Conservation (phyloP, 2,888 invertebrate species). For the Papilio gigon region DNA sequence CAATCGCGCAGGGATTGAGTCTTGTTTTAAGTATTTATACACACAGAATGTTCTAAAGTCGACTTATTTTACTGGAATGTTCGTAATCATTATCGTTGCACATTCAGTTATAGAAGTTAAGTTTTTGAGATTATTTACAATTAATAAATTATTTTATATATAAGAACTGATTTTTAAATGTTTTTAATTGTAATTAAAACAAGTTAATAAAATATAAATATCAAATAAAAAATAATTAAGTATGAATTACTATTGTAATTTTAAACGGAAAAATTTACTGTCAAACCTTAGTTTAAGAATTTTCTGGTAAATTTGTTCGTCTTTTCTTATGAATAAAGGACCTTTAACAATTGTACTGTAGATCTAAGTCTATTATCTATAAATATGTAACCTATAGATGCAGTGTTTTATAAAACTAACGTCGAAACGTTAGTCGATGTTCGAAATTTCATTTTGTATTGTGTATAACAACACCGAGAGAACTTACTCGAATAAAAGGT, state of each 20-base stretch:
- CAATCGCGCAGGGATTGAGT: slow-evolving; percentile 23
- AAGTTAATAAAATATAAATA: background rate
- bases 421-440: no score
- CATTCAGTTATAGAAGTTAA: background rate
- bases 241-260: background rate
- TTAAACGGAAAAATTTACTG: no score
- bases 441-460: no score
- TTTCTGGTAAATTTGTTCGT: background rate
- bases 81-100: background rate
- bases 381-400: no score
- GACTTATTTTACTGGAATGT: background rate
- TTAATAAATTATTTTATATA: no score
- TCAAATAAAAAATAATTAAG: background rate
- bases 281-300: no score
- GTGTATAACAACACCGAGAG: no score
- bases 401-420: no score
- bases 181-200: background rate
- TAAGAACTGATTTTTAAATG: background rate
- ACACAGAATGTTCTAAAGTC: slow-evolving; percentile 21
- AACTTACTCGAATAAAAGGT: no score
- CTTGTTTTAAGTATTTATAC: slow-evolving; percentile 27
- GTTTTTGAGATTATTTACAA: background rate
- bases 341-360: no score
- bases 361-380: no score
- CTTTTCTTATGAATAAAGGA: no score